A percentile compares a stretch with the other conserved stretches of the same genome.
Evolutionary conservation across 2,797 vertebrate species (phyloP).

Genomic region (Ctenosaura bakeri): DNA sequence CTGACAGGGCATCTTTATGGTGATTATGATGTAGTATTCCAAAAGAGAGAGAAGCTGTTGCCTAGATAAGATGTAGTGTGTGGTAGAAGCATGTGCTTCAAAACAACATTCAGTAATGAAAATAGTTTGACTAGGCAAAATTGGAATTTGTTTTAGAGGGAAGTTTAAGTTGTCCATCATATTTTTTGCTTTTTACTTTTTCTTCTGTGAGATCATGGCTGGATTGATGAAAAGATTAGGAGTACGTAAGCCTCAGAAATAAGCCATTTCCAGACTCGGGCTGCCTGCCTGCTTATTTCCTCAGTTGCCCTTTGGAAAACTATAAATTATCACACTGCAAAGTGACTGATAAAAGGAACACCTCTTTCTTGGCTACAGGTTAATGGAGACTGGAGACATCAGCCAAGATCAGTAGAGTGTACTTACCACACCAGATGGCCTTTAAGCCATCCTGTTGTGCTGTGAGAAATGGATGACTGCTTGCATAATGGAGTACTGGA

Average conservation of each 20-base stretch:
- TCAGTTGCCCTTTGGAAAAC: not conserved
- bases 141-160: not conserved
- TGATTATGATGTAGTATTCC: not conserved
- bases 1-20: not conserved
- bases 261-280: not conserved
- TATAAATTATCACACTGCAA: not conserved
- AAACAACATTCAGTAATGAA: not conserved
- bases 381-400: not conserved
- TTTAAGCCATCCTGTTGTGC: too few relatives aligned
- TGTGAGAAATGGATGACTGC: too few relatives aligned
- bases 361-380: fast-evolving
- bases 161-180: not conserved
- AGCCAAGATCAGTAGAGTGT: not conserved
- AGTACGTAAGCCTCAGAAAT: not conserved
- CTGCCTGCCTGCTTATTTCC: not conserved
- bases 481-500: not conserved
- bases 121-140: not conserved
- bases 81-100: not conserved
- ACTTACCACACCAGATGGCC: too few relatives aligned
- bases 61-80: not conserved
- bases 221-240: not conserved
- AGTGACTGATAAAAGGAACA: not conserved
- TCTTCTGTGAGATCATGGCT: not conserved
- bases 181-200: not conserved
- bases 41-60: not conserved